These are phyloP conservation scores for Drosophila miranda DNA, from an alignment of 1,140 invertebrate genomes.

Conservation along the genomic window DNA sequence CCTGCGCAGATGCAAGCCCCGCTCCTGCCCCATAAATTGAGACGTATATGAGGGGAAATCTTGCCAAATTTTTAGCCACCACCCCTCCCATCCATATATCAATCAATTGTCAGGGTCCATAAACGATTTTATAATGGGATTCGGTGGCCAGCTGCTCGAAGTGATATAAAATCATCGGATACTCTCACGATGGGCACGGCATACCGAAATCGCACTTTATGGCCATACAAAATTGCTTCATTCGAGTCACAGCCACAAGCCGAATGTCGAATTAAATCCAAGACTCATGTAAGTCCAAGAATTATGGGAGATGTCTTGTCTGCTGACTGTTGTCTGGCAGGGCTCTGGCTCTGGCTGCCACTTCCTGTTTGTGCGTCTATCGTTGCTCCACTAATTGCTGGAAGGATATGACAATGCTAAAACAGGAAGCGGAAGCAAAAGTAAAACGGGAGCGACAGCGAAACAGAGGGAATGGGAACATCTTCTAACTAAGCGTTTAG, in stretches of 20 bases:
- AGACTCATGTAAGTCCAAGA: slow-evolving; percentile 45
- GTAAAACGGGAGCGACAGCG: slow-evolving; percentile 16
- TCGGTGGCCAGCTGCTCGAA: slow-evolving; percentile 36
- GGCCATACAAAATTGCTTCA: slow-evolving; percentile 64
- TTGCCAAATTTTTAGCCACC: slow-evolving; percentile 11
- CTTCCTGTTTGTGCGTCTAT: slow-evolving; percentile 55
- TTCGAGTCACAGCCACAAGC: slow-evolving; percentile 36
- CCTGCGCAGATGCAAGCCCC: slow-evolving; percentile 18
- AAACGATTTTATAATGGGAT: slow-evolving; percentile 67
- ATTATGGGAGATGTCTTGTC: slow-evolving; percentile 25
- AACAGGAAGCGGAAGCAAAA: slow-evolving; percentile 78
- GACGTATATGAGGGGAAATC: slow-evolving; percentile 23
- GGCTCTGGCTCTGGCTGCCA: slow-evolving; percentile 2
- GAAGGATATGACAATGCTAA: slow-evolving; percentile 58
- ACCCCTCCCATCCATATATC: slow-evolving; percentile 45
- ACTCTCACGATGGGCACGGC: slow-evolving; percentile 25
- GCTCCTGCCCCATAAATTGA: slow-evolving; percentile 41
- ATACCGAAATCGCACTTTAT: slow-evolving; percentile 63
- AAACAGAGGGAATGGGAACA: slow-evolving; percentile 30
- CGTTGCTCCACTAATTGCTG: slow-evolving; percentile 61
- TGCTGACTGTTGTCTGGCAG: no score
- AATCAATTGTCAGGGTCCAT: slow-evolving; percentile 66
- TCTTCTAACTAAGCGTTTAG: slow-evolving; percentile 55
- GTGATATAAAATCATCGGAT: slow-evolving; percentile 37
- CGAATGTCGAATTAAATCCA: slow-evolving; percentile 48